Percentiles rank a stretch among this genome's conserved stretches.
Evolutionary conservation across 2,888 invertebrate species (phyloP).

Genomic region (Junonia oenone): DNA sequence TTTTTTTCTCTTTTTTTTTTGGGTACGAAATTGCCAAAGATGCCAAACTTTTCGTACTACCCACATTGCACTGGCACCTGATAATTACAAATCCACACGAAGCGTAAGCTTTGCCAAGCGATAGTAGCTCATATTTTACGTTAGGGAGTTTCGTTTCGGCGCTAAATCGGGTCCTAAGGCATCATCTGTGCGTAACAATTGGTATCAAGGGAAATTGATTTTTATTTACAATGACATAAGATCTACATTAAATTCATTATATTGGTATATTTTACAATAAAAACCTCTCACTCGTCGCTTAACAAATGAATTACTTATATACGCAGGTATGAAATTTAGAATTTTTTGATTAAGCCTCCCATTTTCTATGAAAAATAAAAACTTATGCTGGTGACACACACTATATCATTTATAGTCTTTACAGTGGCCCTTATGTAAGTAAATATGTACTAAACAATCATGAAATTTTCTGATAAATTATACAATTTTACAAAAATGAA

Average conservation of each 20-base stretch:
- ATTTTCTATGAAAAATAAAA: no score
- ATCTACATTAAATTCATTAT: conserved; percentile 27
- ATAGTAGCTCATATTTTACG: background rate
- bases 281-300: background rate
- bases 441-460: no score
- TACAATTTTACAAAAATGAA: no score
- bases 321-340: no score
- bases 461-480: no score
- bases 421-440: no score
- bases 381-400: no score
- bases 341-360: no score
- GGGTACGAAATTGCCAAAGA: background rate
- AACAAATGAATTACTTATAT: no score
- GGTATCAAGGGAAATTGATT: conserved; percentile 31
- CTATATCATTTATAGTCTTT: no score
- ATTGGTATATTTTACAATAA: conserved; percentile 25
- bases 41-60: background rate
- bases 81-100: background rate
- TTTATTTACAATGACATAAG: conserved; percentile 35
- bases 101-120: background rate
- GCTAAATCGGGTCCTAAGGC: conserved; percentile 26
- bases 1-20: background rate
- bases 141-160: background rate
- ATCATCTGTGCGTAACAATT: conserved; percentile 38
- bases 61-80: background rate